A percentile compares a stretch with the other conserved stretches of the same genome.
Evolutionary conservation across 2,888 invertebrate species (phyloP).

Genomic region (Chrysolina haemoptera): DNA sequence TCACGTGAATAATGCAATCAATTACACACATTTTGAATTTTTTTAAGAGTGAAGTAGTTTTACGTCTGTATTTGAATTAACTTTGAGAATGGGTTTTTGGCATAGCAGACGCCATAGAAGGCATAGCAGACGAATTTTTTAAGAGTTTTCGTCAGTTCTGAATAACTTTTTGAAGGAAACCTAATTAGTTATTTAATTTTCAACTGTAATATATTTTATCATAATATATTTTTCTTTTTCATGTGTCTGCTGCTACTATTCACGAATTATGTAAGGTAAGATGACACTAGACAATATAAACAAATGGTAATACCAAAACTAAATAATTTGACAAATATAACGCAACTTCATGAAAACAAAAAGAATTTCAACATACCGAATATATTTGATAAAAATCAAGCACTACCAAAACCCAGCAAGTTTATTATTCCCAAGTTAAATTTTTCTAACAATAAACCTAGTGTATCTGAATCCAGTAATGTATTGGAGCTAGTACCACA

Average conservation of each 20-base stretch:
- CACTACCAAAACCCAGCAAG: slow-evolving; percentile 26
- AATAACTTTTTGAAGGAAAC: no score
- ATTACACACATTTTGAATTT: no score
- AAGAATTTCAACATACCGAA: slow-evolving; percentile 44
- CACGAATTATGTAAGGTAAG: slow-evolving; percentile 71
- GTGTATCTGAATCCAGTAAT: slow-evolving; percentile 44
- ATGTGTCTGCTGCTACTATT: slow-evolving; percentile 58
- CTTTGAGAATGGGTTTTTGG: no score
- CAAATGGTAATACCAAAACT: slow-evolving; percentile 40
- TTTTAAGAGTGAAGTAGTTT: no score
- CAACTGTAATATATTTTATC: not conserved
- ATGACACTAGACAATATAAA: slow-evolving; percentile 58
- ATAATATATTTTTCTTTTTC: slow-evolving; percentile 58
- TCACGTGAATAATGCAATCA: no score
- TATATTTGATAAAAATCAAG: slow-evolving; percentile 36
- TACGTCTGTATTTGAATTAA: no score
- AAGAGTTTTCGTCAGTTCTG: no score
- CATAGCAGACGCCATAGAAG: no score
- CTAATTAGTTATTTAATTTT: no score
- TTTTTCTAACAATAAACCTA: slow-evolving; percentile 28
- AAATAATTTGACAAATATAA: slow-evolving; percentile 24
- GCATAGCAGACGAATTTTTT: no score
- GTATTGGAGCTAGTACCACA: slow-evolving; percentile 56
- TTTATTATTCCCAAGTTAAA: slow-evolving; percentile 45
- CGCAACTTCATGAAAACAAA: slow-evolving; percentile 19